phyloP scores from a whole-genome alignment of 2,113 vertebrate genomes.

The Chlorodrepanis virens region DNA sequence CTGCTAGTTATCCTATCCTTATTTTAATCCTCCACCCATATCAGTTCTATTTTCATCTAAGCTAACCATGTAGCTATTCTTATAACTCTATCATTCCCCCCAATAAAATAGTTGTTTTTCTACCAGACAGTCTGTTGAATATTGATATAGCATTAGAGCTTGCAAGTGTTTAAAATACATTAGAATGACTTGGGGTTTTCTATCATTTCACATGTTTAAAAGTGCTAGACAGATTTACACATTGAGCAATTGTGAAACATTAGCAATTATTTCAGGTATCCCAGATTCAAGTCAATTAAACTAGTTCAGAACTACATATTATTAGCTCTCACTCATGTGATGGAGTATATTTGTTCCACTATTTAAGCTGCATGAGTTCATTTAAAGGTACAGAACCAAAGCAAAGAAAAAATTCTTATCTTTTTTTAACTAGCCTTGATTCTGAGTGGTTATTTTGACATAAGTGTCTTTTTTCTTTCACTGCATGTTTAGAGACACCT shows the following conservation, averaged over 20 bases:
- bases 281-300: background rate
- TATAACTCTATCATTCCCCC: background rate
- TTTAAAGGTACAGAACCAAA: background rate
- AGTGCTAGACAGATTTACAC: background rate
- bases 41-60: conserved; percentile 28
- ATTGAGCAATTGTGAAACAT: background rate
- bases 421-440: background rate
- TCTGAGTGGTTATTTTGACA: background rate
- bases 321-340: background rate
- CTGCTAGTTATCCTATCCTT: background rate
- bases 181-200: background rate
- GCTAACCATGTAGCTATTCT: background rate
- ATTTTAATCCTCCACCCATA: conserved; percentile 12
- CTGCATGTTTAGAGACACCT: background rate
- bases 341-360: background rate
- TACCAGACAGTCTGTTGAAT: background rate
- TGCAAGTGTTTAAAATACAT: background rate
- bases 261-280: background rate
- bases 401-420: background rate
- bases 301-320: background rate
- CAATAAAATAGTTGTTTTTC: background rate
- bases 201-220: background rate
- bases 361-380: background rate
- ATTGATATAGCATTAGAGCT: background rate
- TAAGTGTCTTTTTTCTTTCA: background rate